Evolutionary conservation across 2,797 vertebrate genomes (phyloP).

Genomic region (Acanthurus leucopareius): DNA sequence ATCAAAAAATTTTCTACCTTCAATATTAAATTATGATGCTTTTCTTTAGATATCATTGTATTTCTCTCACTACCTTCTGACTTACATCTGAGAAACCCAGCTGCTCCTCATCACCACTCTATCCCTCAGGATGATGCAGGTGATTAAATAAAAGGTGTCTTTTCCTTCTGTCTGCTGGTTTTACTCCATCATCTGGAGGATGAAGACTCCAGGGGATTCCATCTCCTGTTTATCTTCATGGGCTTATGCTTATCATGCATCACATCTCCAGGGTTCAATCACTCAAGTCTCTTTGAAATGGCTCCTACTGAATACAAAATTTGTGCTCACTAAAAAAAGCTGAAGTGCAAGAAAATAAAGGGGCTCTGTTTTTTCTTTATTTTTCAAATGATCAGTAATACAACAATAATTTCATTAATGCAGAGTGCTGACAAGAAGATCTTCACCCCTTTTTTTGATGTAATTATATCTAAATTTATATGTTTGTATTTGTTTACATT

Average conservation of each 20-base stretch:
- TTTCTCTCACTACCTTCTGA: background rate
- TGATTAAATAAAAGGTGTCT: background rate
- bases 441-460: background rate
- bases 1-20: background rate
- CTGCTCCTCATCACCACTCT: background rate
- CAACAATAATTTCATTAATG: no score
- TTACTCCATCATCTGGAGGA: background rate
- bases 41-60: background rate
- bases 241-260: background rate
- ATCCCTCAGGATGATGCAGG: constrained; percentile 4
- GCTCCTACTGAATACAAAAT: background rate
- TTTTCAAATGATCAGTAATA: no score
- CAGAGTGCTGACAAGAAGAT: background rate
- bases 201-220: background rate
- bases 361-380: background rate
- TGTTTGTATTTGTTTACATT: no score
- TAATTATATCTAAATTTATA: no score
- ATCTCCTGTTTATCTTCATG: background rate
- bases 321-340: background rate
- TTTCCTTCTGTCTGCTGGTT: background rate
- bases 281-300: background rate
- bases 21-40: background rate
- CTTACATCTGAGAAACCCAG: background rate
- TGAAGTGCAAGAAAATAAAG: background rate
- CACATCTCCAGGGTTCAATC: background rate